phyloP scores from a whole-genome alignment of 2,888 invertebrate species.

The Sphaerophoria rueppellii region DNA sequence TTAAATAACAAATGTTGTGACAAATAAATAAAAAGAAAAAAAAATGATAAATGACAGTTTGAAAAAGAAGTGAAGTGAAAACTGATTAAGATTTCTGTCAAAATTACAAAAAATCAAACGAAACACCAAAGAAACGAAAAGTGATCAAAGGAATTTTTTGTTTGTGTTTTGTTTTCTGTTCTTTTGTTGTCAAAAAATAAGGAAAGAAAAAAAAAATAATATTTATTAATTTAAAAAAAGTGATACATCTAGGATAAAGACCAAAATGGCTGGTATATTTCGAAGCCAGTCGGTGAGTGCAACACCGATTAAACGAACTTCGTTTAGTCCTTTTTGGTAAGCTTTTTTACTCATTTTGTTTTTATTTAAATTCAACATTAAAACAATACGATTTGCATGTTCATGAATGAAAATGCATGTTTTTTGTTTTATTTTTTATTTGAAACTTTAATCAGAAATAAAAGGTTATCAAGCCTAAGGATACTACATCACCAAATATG shows the following conservation, averaged over 20 bases:
- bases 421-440: too few relatives aligned
- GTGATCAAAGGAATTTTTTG: slow-evolving; percentile 36
- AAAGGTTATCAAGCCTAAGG: too few relatives aligned
- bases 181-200: slow-evolving; percentile 32
- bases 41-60: slow-evolving; percentile 22
- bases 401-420: neutral
- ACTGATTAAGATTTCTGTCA: slow-evolving; percentile 27
- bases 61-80: slow-evolving; percentile 45
- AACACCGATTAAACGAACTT: slow-evolving; percentile 79
- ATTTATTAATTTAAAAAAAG: slow-evolving; percentile 86
- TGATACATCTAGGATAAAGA: slow-evolving; percentile 85
- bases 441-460: too few relatives aligned
- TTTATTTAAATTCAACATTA: neutral
- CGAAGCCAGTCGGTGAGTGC: slow-evolving; percentile 77
- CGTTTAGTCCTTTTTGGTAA: slow-evolving; percentile 80
- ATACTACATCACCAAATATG: too few relatives aligned
- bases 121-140: slow-evolving; percentile 35
- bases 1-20: slow-evolving; percentile 54
- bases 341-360: slow-evolving; percentile 70
- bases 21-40: slow-evolving; percentile 5
- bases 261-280: slow-evolving; percentile 81
- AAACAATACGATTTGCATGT: neutral
- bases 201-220: slow-evolving; percentile 76
- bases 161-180: slow-evolving; percentile 51
- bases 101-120: slow-evolving; percentile 7